Evolutionary conservation across 1,140 invertebrate genomes (phyloP).

Genomic region (Dendroctonus valens): DNA sequence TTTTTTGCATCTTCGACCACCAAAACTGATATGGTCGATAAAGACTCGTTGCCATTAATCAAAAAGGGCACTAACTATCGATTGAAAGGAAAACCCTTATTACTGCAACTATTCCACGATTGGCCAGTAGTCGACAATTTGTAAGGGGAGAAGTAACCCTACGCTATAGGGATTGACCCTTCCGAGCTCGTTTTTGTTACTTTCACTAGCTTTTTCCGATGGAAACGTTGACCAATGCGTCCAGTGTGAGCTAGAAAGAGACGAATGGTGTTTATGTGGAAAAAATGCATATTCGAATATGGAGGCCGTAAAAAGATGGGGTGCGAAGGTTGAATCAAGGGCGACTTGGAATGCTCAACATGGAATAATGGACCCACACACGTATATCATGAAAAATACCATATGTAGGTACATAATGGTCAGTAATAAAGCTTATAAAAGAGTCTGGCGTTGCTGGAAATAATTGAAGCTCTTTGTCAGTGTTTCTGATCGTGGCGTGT

Average conservation of each 20-base stretch:
- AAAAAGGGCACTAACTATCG: conserved; percentile 29
- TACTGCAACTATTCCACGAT: conserved; percentile 31
- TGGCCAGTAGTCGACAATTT: conserved; percentile 32
- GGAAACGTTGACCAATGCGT: conserved; percentile 10
- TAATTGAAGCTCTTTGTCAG: conserved; percentile 38
- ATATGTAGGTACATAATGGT: conserved; percentile 40
- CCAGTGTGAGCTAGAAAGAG: conserved; percentile 1
- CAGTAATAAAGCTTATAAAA: conserved; percentile 27
- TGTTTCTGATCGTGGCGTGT: conserved; percentile 21
- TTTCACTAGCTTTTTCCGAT: conserved; percentile 7
- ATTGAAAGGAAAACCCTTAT: conserved; percentile 35
- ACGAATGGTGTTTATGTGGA: background rate
- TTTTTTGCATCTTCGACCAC: background rate
- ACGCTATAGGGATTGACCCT: conserved; percentile 42
- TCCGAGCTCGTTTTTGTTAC: conserved; percentile 31
- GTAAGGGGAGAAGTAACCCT: conserved; percentile 35
- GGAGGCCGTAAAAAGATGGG: conserved; percentile 24
- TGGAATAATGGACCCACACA: conserved; percentile 39
- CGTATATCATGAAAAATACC: conserved; percentile 34
- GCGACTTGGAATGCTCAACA: conserved; percentile 8
- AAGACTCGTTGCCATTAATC: conserved; percentile 30
- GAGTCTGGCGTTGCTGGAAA: conserved; percentile 31
- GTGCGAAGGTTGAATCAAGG: conserved; percentile 26
- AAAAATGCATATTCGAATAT: conserved; percentile 16
- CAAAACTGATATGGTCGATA: conserved; percentile 24